Evolutionary conservation across 2,888 invertebrate species (phyloP), one percentile per base, ranked within the genome.

Genomic region (Charanyca ferruginea): DNA sequence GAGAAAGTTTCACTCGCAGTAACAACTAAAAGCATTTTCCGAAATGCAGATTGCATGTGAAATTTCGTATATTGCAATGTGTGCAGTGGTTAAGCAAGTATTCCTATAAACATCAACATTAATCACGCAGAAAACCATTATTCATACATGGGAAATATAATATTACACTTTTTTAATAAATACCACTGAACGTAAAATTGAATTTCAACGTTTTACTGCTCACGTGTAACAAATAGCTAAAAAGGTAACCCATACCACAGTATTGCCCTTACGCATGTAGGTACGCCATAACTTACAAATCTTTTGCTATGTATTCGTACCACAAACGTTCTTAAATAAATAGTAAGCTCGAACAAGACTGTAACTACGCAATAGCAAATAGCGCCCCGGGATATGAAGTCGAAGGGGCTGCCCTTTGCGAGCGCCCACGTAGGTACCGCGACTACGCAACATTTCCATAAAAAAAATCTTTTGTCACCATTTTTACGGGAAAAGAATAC

Each of bases 261-360:
- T n/a, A n/a, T n/a, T n/a, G n/a, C n/a, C n/a, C n/a, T n/a, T n/a
- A n/a, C 51, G 51, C 42, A 55, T 35, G 48, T 53, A 44, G 18
- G 42, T 44, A 32, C 35, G 47, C 28, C 38, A 44, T 51, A 54
- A 58, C 55, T 73, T 61, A 62, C 61, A 49, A 78, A 66, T 73
- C 41, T 73, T 78, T 73, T 53, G 51, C 54, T 59, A 51, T 45
- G 58, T 73, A 74, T 66, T 66, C 62, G 44, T 66, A 62, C 71
- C 71, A 69, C 73, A 72, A 72, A 72, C 61, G 63, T 66, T 70
- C 60, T 75, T 78, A 81, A 72, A 75, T 75, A 81, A 80, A 78
- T 75, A 78, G 54, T 62, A 72, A 66, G 68, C 65, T 67, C 61
- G 60, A 77, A 74, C 69, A 81, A 78, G 68, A 65, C 62, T 66